phyloP scores from a whole-genome alignment of 2,113 vertebrate genomes.

The Psittacula cyanocephala region DNA sequence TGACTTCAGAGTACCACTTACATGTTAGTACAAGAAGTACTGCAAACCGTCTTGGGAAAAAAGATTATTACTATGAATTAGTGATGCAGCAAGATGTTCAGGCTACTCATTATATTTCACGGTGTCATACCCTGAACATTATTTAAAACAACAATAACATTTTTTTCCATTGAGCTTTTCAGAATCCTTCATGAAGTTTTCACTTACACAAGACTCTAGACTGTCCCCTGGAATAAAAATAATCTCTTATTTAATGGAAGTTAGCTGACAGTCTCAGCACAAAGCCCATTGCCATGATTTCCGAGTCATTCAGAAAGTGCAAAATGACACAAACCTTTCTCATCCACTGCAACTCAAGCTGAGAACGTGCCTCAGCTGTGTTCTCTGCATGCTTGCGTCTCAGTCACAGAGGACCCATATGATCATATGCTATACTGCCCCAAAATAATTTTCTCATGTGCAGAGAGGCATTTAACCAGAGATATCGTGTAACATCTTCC shows the following conservation, averaged over 20 bases:
- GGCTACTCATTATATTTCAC: neutral
- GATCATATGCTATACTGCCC: constrained; percentile 37
- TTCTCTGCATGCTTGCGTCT: neutral
- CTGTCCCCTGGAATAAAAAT: neutral
- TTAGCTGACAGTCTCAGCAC: neutral
- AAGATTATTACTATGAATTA: constrained; percentile 19
- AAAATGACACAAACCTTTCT: neutral
- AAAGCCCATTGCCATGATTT: neutral
- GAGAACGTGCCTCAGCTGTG: neutral
- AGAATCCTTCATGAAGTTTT: neutral
- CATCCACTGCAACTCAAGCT: neutral
- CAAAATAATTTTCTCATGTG: constrained; percentile 21
- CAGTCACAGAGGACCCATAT: neutral
- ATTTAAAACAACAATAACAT: neutral
- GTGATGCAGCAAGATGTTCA: constrained; percentile 13
- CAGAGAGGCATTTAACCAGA: constrained; percentile 7
- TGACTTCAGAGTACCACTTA: neutral
- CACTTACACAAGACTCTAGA: neutral
- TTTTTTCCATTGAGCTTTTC: constrained; percentile 9
- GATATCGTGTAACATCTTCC: neutral
- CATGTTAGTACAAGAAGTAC: neutral
- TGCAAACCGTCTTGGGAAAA: neutral
- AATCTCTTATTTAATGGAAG: neutral
- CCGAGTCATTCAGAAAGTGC: neutral
- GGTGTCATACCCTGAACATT: neutral